Evolutionary conservation across 1,140 invertebrate genomes (phyloP).

Genomic region (Megathymus violae): DNA sequence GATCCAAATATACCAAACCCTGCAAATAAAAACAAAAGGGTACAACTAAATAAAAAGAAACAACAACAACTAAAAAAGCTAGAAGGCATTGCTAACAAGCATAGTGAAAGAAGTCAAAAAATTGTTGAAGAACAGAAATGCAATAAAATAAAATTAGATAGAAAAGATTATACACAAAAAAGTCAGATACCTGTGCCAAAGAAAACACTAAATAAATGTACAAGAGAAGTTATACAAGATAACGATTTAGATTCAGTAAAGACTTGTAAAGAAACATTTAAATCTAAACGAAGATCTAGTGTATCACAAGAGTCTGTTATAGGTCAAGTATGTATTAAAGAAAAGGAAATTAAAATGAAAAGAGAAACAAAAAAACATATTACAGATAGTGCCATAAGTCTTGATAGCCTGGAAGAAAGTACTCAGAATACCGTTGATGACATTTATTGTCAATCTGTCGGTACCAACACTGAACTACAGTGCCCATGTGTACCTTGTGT

Average conservation of each 20-base stretch:
- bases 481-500: constrained; percentile 70
- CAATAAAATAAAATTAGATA: constrained; percentile 22
- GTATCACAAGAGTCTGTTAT: background rate
- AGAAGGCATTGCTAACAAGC: constrained; percentile 66
- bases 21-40: constrained; percentile 49
- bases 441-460: constrained; percentile 59
- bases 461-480: constrained; percentile 68
- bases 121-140: constrained; percentile 37
- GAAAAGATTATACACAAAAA: constrained; percentile 41
- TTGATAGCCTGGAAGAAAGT: constrained; percentile 70
- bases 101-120: constrained; percentile 59
- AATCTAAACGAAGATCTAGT: constrained; percentile 4
- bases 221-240: constrained; percentile 30
- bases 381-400: constrained; percentile 70
- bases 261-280: constrained; percentile 19
- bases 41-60: constrained; percentile 59
- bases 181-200: constrained; percentile 55
- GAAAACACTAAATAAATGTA: constrained; percentile 19
- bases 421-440: constrained; percentile 35
- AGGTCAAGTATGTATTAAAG: constrained; percentile 19
- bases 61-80: constrained; percentile 67
- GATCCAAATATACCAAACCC: constrained; percentile 54
- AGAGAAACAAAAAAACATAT: constrained; percentile 38
- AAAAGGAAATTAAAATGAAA: constrained; percentile 38
- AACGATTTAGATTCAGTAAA: constrained; percentile 23